phyloP scores from a whole-genome alignment of 2,113 vertebrate species.

The Leucopsar rothschildi region DNA sequence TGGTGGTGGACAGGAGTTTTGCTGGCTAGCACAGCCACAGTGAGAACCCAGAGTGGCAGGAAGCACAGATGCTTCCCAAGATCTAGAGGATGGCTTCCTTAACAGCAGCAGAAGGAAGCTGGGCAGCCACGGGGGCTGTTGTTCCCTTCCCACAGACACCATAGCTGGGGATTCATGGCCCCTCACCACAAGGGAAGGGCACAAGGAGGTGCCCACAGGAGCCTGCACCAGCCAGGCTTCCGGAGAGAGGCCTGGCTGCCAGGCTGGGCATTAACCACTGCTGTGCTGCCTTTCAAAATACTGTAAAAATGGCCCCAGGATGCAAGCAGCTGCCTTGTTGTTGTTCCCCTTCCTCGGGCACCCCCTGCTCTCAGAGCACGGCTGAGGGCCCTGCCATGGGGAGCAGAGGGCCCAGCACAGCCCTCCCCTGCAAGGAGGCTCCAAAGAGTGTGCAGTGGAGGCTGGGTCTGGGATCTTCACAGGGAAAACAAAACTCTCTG shows the following conservation, averaged over 20 bases:
- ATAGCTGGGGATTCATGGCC: rapidly evolving
- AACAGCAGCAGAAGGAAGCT: rapidly evolving
- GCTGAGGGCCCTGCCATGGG: not conserved
- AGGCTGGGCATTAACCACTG: not conserved
- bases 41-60: not conserved
- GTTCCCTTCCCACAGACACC: not conserved
- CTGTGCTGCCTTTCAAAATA: not conserved
- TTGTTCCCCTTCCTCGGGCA: rapidly evolving
- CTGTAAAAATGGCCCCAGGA: not conserved
- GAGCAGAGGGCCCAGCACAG: not conserved
- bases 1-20: not conserved
- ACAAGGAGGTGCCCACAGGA: not conserved
- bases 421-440: not conserved
- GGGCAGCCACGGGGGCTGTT: rapidly evolving
- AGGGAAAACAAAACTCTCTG: not conserved
- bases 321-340: not conserved
- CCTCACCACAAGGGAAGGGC: not conserved
- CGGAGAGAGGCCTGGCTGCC: not conserved
- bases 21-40: rapidly evolving
- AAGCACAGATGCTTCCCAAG: constrained; percentile 37
- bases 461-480: not conserved
- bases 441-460: not conserved
- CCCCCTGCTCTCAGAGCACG: rapidly evolving
- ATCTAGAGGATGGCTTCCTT: not conserved
- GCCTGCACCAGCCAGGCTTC: not conserved